A percentile compares a stretch with the other conserved stretches of the same genome.
phyloP scores from a whole-genome alignment of 2,888 invertebrate species.

The Drosophila yooni region DNA sequence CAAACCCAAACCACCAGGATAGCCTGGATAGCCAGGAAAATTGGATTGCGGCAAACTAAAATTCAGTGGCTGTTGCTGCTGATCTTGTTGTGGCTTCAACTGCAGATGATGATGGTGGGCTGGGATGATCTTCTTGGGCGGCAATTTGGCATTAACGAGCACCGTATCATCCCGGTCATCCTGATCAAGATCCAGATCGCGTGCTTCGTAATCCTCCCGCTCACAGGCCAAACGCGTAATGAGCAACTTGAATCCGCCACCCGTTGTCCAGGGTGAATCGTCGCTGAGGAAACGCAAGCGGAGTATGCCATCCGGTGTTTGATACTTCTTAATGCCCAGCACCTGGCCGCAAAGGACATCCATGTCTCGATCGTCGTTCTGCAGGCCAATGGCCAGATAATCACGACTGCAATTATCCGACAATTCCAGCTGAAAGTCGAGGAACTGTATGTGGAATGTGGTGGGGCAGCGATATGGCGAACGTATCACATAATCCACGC shows the following conservation, averaged over 20 bases:
- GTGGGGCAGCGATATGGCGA: constrained; percentile 86
- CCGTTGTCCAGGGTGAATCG: constrained; percentile 77
- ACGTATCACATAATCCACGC: constrained; percentile 86
- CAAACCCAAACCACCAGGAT: constrained; percentile 11
- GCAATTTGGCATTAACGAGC: constrained; percentile 66
- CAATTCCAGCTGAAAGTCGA: constrained; percentile 86
- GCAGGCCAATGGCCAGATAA: constrained; percentile 86
- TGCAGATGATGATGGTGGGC: constrained; percentile 51
- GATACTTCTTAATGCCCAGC: constrained; percentile 85
- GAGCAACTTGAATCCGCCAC: constrained; percentile 86
- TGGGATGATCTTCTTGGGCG: constrained; percentile 52
- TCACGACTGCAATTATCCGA: constrained; percentile 86
- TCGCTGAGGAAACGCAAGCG: constrained; percentile 86
- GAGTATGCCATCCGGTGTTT: constrained; percentile 85
- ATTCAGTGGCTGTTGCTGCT: constrained; percentile 26
- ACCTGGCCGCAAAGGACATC: constrained; percentile 86
- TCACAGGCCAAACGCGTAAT: constrained; percentile 86
- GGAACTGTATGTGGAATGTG: constrained; percentile 86
- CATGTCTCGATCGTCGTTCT: constrained; percentile 77
- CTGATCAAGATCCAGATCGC: constrained; percentile 47
- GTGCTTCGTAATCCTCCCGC: constrained; percentile 66
- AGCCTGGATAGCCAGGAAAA: constrained; percentile 20
- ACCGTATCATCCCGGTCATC: constrained; percentile 70
- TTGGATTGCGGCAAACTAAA: constrained; percentile 12
- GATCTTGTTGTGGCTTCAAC: constrained; percentile 5